These are phyloP conservation scores for Cossypha caffra DNA, from an alignment of 2,797 vertebrate genomes.

Conservation along the genomic window DNA sequence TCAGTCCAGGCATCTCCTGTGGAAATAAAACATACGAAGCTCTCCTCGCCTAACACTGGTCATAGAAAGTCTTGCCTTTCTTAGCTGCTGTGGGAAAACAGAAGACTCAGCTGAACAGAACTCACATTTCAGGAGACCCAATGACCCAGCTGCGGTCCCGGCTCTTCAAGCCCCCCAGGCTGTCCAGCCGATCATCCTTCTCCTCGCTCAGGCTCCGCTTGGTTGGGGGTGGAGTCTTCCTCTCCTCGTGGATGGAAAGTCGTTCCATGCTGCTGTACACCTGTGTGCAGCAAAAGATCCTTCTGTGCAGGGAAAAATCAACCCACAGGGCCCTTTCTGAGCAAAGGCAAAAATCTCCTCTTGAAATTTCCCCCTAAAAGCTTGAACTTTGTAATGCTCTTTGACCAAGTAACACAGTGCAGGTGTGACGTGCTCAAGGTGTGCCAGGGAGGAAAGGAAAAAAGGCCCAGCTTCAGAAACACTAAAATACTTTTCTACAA, in stretches of 20 bases:
- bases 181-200: conserved; percentile 87
- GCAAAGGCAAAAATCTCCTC: background rate
- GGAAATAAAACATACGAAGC: background rate
- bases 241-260: conserved; percentile 91
- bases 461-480: background rate
- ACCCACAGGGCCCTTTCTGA: background rate
- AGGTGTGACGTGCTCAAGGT: background rate
- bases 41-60: background rate
- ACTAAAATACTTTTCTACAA: background rate
- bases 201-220: conserved; percentile 96
- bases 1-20: background rate
- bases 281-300: conserved; percentile 60
- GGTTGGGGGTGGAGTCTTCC: conserved; percentile 87
- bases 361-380: background rate
- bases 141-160: conserved; percentile 91
- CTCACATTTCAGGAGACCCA: conserved; percentile 97
- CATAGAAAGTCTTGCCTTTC: background rate
- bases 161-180: conserved; percentile 85
- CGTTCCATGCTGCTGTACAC: conserved; percentile 98
- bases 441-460: background rate
- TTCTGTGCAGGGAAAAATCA: background rate
- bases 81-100: background rate
- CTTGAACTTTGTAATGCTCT: background rate
- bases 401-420: background rate
- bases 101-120: background rate